Base-by-base conservation (phyloP, 2,113 vertebrate genomes). In the Urocitellus parryii region DNA sequence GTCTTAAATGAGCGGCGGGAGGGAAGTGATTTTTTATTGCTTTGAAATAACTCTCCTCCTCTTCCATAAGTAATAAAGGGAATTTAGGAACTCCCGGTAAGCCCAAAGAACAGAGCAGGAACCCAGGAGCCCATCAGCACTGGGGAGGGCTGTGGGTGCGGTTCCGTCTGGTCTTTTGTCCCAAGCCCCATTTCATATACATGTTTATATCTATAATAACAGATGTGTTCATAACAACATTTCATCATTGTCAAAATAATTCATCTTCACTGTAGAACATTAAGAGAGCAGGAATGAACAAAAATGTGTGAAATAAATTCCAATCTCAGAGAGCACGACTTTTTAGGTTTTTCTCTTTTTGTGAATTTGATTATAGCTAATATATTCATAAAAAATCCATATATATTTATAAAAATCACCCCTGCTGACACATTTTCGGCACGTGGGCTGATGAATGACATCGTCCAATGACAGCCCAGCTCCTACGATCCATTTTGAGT, bases 221-320 rank as follows among this genome's bases (percentile, higher is more conserved):
- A 94, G 78, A 74, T 86, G 91, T 92, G 61, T 82, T 72, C 68
- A 86, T 53, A 74, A 91, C 77, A 89, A 84, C 63, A 81, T 70
- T 92, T 93, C 80, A 83, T 86, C 94, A 92, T 96, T 96, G 73
- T 25, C 97, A 97, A 83, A 94, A 96, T 39, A 97, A n/a, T 34
- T 56, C 11, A 14, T 32, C 12, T 48, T 91, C 77, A 22, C 48
- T 5, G 72, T 9, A 18, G 79, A 77, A 61, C n/a, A 68, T 77
- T 39, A 53, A 88, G 65, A 79, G 72, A 85, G 68, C 12, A 89
- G 68, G 90, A 79, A 93, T 18, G 56, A 77, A 87, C 72, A 86
- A 89, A 93, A 61, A 81, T 53, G 25, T 67, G n/a, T 17, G 42
- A 18, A 72, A 70, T 20, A 77, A 61, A 42, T 0, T 3, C 37